A percentile compares a stretch with the other conserved stretches of the same genome.
Evolutionary conservation across 2,113 vertebrate species (phyloP).

Genomic region (Ceyx melanurus): DNA sequence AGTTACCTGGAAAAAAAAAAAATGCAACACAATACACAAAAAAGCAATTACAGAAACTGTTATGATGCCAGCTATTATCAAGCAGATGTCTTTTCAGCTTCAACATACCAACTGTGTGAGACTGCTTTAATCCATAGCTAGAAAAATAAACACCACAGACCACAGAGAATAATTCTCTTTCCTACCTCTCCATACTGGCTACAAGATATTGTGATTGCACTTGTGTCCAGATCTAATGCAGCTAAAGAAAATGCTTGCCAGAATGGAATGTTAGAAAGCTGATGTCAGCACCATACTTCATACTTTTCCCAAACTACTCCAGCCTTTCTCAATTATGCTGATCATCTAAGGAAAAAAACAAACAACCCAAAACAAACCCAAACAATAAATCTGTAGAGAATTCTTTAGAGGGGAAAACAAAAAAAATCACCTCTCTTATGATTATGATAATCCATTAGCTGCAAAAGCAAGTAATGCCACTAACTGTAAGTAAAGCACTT

Average conservation of each 20-base stretch:
- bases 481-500: neutral
- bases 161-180: neutral
- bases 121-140: neutral
- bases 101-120: neutral
- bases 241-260: neutral
- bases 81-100: neutral
- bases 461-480: neutral
- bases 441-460: neutral
- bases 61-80: neutral
- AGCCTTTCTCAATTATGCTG: neutral
- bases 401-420: neutral
- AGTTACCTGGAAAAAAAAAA: neutral
- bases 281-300: neutral
- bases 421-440: neutral
- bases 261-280: neutral
- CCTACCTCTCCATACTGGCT: neutral
- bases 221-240: neutral
- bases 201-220: neutral
- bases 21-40: neutral
- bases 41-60: neutral
- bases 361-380: neutral
- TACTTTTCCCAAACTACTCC: neutral
- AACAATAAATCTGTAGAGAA: neutral
- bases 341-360: neutral
- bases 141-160: conserved; percentile 1